A percentile compares a stretch with the other conserved stretches of the same genome.
These are phyloP conservation scores for Typhlomys cinereus DNA, from an alignment of 2,113 vertebrate genomes.

Conservation along the genomic window DNA sequence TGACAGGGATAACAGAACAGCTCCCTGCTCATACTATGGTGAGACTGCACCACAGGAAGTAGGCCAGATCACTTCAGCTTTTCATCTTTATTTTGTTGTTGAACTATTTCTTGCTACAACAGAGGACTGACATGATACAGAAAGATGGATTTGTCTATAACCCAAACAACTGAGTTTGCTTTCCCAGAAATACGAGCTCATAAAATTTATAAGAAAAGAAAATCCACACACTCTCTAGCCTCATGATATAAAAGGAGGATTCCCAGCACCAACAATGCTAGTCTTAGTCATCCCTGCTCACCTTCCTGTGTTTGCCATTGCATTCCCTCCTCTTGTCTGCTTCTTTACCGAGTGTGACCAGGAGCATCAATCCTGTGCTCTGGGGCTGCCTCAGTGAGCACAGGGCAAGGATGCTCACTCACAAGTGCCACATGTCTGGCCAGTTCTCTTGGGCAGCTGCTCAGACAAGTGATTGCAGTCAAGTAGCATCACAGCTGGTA, in stretches of 20 bases:
- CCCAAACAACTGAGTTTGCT: constrained; percentile 74
- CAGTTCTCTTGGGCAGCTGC: constrained; percentile 27
- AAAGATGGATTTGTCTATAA: constrained; percentile 83
- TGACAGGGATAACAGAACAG: constrained; percentile 82
- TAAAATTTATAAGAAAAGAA: constrained; percentile 79
- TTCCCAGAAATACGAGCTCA: constrained; percentile 67
- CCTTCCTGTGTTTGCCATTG: constrained; percentile 45
- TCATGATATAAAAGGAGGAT: constrained; percentile 47
- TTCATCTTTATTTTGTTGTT: constrained; percentile 77
- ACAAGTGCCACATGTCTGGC: not conserved
- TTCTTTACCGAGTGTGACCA: constrained; percentile 77
- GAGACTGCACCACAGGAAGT: constrained; percentile 82
- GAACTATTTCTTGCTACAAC: constrained; percentile 81
- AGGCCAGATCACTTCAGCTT: constrained; percentile 79
- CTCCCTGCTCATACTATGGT: constrained; percentile 76
- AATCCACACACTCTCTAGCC: constrained; percentile 57
- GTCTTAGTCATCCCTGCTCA: not conserved
- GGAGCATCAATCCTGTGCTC: constrained; percentile 63
- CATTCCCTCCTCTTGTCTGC: constrained; percentile 42
- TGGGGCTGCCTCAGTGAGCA: constrained; percentile 63
- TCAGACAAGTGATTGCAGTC: not conserved
- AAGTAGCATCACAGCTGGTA: not conserved
- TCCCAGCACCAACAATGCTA: not conserved
- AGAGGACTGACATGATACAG: constrained; percentile 83
- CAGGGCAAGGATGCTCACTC: constrained; percentile 42